These are phyloP conservation scores for Delichon dasypus DNA, from an alignment of 2,797 vertebrate genomes.

Conservation along the genomic window DNA sequence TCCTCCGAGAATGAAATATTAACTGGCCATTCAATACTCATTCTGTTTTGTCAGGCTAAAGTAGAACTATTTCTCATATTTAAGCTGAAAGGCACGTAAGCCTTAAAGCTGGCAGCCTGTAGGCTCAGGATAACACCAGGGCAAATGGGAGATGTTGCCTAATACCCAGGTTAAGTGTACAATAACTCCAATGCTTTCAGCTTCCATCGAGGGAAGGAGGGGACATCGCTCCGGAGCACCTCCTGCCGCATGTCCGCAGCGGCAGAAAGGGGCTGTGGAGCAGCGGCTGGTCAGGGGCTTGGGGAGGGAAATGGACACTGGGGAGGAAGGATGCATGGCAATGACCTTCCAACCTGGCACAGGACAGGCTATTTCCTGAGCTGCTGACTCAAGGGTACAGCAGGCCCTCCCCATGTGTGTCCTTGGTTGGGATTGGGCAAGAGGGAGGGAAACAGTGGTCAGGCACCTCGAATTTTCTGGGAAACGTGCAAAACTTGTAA, in stretches of 20 bases:
- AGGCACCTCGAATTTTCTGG: slow-evolving; percentile 37
- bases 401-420: slow-evolving; percentile 33
- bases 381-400: slow-evolving; percentile 59
- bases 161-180: slow-evolving; percentile 10
- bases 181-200: neutral
- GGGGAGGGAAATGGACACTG: slow-evolving; percentile 58
- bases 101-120: slow-evolving; percentile 8
- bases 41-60: slow-evolving; percentile 6
- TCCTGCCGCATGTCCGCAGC: slow-evolving; percentile 13
- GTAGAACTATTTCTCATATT: slow-evolving; percentile 24
- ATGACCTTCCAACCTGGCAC: slow-evolving; percentile 68
- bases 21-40: neutral
- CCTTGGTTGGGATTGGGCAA: slow-evolving; percentile 45
- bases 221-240: neutral
- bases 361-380: slow-evolving; percentile 53
- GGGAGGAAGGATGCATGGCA: slow-evolving; percentile 69
- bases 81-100: slow-evolving; percentile 20
- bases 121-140: neutral
- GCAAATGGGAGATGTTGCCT: slow-evolving; percentile 13
- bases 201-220: neutral
- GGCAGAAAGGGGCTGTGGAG: slow-evolving; percentile 7
- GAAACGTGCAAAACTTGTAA: slow-evolving; percentile 28
- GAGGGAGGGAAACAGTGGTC: slow-evolving; percentile 37
- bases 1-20: slow-evolving; percentile 6
- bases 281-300: slow-evolving; percentile 52